Evolutionary conservation across 2,113 vertebrate genomes (phyloP).

Genomic region (Corythaeola cristata): DNA sequence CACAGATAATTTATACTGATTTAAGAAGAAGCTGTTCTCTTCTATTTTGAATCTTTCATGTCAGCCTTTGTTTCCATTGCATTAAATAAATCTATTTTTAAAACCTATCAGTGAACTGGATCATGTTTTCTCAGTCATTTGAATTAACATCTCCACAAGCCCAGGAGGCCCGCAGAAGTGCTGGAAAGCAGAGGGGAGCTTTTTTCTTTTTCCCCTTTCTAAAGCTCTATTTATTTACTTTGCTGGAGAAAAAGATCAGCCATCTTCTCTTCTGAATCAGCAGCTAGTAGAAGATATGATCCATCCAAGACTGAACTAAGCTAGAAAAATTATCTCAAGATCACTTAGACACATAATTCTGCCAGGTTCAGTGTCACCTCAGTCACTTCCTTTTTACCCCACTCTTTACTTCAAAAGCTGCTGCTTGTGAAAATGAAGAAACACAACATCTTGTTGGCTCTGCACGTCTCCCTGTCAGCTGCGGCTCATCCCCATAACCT

Average conservation of each 20-base stretch:
- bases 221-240: conserved; percentile 49
- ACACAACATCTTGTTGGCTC: neutral
- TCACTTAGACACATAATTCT: neutral
- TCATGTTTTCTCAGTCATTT: conserved; percentile 41
- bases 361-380: neutral
- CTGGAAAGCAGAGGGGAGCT: neutral
- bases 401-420: neutral
- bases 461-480: neutral
- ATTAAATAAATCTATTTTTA: conserved; percentile 14
- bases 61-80: conserved; percentile 43
- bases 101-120: neutral
- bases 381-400: neutral
- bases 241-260: conserved; percentile 21
- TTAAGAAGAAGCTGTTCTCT: conserved; percentile 49
- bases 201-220: neutral
- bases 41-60: conserved; percentile 29
- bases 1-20: conserved; percentile 57
- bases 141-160: neutral
- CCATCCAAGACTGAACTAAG: neutral
- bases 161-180: neutral
- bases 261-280: conserved; percentile 54
- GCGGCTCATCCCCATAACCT: neutral
- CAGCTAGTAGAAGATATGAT: neutral
- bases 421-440: neutral
- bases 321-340: neutral